Evolutionary conservation across 2,888 invertebrate species (phyloP).

Genomic region (Venusia cambrica): DNA sequence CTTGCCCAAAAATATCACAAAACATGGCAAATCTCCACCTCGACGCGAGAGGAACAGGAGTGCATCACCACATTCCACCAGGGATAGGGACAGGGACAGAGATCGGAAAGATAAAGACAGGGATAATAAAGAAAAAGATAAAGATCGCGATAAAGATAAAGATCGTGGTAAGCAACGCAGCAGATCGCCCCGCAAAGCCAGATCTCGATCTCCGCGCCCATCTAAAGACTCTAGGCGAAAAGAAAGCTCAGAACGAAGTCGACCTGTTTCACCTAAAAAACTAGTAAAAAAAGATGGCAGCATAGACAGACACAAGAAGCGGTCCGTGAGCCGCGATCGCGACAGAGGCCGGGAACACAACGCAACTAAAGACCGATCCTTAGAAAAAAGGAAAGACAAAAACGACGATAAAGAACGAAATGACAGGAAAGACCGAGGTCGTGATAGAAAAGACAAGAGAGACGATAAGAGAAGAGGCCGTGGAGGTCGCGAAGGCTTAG

Average conservation of each 20-base stretch:
- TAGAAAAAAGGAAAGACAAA: constrained; percentile 75
- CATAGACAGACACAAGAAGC: constrained; percentile 64
- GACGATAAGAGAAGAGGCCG: constrained; percentile 78
- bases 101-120: constrained; percentile 68
- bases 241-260: constrained; percentile 72
- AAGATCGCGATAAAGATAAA: constrained; percentile 75
- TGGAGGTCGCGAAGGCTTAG: constrained; percentile 68
- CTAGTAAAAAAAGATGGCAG: constrained; percentile 64
- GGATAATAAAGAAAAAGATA: constrained; percentile 71
- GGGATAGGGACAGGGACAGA: constrained; percentile 74
- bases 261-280: constrained; percentile 75
- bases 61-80: constrained; percentile 60
- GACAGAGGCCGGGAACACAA: constrained; percentile 77
- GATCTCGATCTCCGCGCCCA: constrained; percentile 68
- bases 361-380: constrained; percentile 70
- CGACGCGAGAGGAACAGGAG: constrained; percentile 70
- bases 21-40: constrained; percentile 71
- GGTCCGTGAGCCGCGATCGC: constrained; percentile 69
- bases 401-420: constrained; percentile 81
- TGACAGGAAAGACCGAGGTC: constrained; percentile 86
- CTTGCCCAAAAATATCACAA: constrained; percentile 55
- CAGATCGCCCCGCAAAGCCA: constrained; percentile 68
- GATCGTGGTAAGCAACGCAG: constrained; percentile 74
- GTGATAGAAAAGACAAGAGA: constrained; percentile 81
- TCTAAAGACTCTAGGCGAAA: constrained; percentile 70